phyloP scores from a whole-genome alignment of 35 echinoderm and acorn worm species.

The Ophiothrix spiculata region DNA sequence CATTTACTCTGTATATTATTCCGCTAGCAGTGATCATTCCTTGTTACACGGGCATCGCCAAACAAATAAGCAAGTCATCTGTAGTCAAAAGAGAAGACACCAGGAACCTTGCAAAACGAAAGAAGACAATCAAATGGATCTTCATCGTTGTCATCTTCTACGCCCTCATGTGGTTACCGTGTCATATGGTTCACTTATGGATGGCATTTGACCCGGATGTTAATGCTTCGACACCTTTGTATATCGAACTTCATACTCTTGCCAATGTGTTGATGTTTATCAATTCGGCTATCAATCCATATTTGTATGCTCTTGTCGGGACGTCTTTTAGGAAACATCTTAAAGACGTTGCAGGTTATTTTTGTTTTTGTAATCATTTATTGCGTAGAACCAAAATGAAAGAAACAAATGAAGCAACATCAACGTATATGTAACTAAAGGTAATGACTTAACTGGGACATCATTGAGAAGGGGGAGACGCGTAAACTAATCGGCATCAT shows the following conservation, averaged over 20 bases:
- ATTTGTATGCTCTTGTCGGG: not conserved
- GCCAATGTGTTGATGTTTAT: not conserved
- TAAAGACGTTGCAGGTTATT: not conserved
- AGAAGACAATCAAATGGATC: not conserved
- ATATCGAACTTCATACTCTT: not conserved
- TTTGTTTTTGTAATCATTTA: not conserved
- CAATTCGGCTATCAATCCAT: conserved; percentile 9
- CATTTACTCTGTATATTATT: not conserved
- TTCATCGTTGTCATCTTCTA: not conserved
- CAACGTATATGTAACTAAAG: no score
- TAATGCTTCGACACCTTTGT: not conserved
- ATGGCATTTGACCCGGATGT: conserved; percentile 4
- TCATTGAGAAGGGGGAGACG: no score
- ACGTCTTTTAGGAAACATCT: not conserved
- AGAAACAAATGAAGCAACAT: no score
- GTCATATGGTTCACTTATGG: not conserved
- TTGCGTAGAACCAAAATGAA: not conserved
- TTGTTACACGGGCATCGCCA: not conserved
- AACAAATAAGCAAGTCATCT: not conserved
- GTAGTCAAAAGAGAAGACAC: not conserved
- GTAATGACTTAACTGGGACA: no score
- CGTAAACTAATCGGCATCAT: no score
- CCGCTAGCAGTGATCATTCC: not conserved
- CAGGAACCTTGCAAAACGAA: not conserved
- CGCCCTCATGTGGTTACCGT: not conserved